Evolutionary conservation across 2,113 vertebrate genomes (phyloP), one percentile per base, ranked within the genome.

Genomic region (Triplophysa tibetana): DNA sequence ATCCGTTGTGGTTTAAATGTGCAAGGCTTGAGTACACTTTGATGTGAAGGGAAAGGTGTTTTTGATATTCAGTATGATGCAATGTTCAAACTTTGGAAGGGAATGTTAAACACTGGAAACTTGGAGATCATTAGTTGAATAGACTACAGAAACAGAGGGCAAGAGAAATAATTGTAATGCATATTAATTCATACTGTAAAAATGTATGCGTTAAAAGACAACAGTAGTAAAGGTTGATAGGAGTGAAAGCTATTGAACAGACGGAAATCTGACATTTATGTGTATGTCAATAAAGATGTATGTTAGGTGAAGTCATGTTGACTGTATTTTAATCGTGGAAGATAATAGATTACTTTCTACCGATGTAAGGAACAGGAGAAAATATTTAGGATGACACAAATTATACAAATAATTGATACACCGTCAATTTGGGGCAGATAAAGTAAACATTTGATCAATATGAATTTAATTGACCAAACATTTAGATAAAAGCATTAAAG

Each of bases 241-340:
- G 48, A 80, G 62, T 61, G 62, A 65, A 64, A 17, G 19, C 26
- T 24, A 6, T 54, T 54, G 41, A 54, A 50, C 60, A 33, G 38
- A 33, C 54, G 23, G 17, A 75, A 26, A 24, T 67, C 24, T 81
- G 70, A 66, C 69, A 62, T 81, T 75, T 52, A 8, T n/a, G 11
- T 68, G 38, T 69, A 75, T 75, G 19, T n/a, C 11, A 17, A 58
- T 33, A 8, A 63, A 63, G 5, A 6, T 26, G 23, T 9, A 24
- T 11, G 11, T 63, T 14, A 26, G 23, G 3, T 65, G 63, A 3
- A 13, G 26, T 70, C 16, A 12, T n/a, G 11, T 12, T 70, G 3
- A 26, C 19, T 12, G 3, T 29, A 50, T 12, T 54, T n/a, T 2
- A n/a, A 10, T n/a, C 17, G 19, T 56, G 14, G 19, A 0, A 33